These are phyloP conservation scores for Cyanocitta stelleri DNA, from an alignment of 2,113 vertebrate genomes.

Conservation along the genomic window DNA sequence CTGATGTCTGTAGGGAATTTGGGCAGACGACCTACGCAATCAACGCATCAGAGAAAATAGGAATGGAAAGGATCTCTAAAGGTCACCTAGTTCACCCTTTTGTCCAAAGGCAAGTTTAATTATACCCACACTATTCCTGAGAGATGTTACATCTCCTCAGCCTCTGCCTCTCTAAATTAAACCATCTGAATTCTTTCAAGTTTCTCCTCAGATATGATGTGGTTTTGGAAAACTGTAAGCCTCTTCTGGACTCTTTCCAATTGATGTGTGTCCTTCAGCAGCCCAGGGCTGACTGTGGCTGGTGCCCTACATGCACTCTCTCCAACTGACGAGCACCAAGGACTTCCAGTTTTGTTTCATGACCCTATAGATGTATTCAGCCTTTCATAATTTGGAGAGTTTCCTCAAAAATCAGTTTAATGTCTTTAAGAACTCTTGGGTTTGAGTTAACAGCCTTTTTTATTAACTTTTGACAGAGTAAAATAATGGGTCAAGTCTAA, in stretches of 20 bases:
- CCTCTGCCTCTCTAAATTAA: conserved; percentile 17
- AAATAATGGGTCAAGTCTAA: not conserved
- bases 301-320: not conserved
- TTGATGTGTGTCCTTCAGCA: not conserved
- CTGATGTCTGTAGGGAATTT: not conserved
- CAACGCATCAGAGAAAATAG: not conserved
- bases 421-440: not conserved
- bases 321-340: rapidly evolving
- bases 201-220: not conserved
- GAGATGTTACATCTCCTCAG: not conserved
- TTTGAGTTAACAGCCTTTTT: not conserved
- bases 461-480: not conserved
- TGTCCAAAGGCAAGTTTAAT: conserved; percentile 21
- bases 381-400: not conserved
- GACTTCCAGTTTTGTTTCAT: not conserved
- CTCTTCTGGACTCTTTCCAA: not conserved
- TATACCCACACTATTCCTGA: not conserved
- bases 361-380: not conserved
- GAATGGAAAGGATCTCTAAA: not conserved
- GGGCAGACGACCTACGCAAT: not conserved
- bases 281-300: not conserved
- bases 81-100: not conserved
- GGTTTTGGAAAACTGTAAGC: not conserved
- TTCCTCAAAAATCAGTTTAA: not conserved
- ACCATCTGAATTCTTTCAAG: not conserved